Conservation (phyloP, 2,113 vertebrate genomes). For the Pseudolaguvia tuberculata region DNA sequence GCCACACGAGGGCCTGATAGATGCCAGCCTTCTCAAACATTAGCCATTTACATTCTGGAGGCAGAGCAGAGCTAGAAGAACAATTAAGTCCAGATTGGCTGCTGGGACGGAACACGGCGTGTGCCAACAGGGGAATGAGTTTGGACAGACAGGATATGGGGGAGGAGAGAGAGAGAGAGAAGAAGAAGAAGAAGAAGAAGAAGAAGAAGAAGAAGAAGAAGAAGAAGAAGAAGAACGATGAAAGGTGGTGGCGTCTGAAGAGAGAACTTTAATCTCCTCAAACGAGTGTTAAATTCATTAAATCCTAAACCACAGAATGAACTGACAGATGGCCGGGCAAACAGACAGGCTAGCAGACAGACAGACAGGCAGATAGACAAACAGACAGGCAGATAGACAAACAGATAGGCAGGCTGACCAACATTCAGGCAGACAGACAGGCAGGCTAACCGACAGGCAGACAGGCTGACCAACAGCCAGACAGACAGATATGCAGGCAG, state of each 20-base stretch:
- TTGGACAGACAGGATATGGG: neutral
- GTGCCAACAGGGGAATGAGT: constrained; percentile 5
- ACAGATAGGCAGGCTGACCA: no score
- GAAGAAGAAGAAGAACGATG: neutral
- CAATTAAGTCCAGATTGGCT: constrained; percentile 32
- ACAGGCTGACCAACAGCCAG: neutral
- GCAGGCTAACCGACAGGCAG: neutral
- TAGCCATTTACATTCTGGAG: constrained; percentile 19
- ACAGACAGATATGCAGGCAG: no score
- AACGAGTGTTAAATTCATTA: neutral
- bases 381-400: neutral
- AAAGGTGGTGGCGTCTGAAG: neutral
- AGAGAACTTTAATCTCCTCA: neutral
- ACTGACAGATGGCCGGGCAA: neutral
- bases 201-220: neutral
- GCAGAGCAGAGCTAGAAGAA: constrained; percentile 6
- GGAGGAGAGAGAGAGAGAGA: neutral
- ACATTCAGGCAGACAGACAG: no score
- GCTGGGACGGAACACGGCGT: neutral
- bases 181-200: neutral
- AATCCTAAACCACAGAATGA: neutral
- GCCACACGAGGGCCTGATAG: neutral
- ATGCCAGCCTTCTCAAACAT: neutral
- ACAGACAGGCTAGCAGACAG: neutral
- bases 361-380: neutral